A percentile compares a stretch with the other conserved stretches of the same genome.
Evolutionary conservation across 2,113 vertebrate species (phyloP).

Genomic region (Ahaetulla prasina): DNA sequence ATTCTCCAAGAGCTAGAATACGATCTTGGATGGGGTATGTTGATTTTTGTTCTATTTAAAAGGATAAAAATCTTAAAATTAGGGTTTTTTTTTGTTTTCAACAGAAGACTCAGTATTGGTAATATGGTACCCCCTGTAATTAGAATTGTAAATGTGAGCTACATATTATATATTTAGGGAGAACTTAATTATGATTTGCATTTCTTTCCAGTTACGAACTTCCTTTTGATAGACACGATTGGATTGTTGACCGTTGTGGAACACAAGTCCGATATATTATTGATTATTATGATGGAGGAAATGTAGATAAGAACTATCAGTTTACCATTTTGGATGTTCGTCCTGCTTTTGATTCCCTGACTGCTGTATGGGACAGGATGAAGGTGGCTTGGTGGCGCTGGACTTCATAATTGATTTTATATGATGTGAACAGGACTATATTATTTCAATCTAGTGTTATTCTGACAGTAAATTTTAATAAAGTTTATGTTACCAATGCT

Average conservation of each 20-base stretch:
- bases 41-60: background rate
- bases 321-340: constrained; percentile 93
- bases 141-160: background rate
- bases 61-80: background rate
- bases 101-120: background rate
- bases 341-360: constrained; percentile 86
- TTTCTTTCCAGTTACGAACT: constrained; percentile 81
- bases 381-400: constrained; percentile 96
- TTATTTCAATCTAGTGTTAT: constrained; percentile 13
- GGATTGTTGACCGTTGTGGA: constrained; percentile 92
- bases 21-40: constrained; percentile 95
- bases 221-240: constrained; percentile 92
- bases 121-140: background rate
- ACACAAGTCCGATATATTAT: constrained; percentile 91
- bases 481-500: background rate
- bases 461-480: constrained; percentile 11
- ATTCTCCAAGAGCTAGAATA: constrained; percentile 86
- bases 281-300: constrained; percentile 91
- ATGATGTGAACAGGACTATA: background rate
- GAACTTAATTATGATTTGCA: fast-evolving
- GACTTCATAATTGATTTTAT: constrained; percentile 74
- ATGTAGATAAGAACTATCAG: constrained; percentile 81
- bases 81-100: background rate
- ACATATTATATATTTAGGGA: background rate
- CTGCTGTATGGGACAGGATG: constrained; percentile 90